phyloP scores from a whole-genome alignment of 2,113 vertebrate species.

The Ailurus styani region DNA sequence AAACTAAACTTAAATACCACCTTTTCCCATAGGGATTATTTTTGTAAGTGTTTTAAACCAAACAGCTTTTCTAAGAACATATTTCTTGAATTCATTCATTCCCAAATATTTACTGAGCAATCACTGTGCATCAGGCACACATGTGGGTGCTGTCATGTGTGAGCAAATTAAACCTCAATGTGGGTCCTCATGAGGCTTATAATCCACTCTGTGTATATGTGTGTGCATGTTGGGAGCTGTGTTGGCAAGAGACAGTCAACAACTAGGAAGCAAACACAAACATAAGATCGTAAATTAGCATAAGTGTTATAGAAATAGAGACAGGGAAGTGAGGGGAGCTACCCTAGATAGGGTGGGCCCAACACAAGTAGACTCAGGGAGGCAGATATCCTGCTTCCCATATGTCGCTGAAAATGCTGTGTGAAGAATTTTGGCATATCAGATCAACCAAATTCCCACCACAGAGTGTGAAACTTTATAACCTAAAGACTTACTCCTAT shows the following conservation, averaged over 20 bases:
- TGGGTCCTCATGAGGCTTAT: too few relatives aligned
- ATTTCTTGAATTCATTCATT: neutral
- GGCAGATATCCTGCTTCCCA: neutral
- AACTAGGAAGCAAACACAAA: neutral
- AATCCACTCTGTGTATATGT: neutral
- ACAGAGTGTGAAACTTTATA: neutral
- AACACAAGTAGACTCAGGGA: neutral
- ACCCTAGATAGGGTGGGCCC: neutral
- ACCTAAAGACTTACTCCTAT: neutral
- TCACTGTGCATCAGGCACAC: neutral
- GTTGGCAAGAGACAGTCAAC: neutral
- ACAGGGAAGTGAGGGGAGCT: neutral
- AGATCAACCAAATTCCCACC: neutral
- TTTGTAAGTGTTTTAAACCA: neutral
- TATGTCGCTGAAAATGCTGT: neutral
- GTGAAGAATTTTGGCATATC: neutral
- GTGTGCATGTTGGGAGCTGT: neutral
- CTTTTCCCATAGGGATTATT: neutral
- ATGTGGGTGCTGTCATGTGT: neutral
- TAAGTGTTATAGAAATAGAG: neutral
- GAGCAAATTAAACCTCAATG: neutral
- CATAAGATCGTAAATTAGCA: neutral
- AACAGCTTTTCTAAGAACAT: neutral
- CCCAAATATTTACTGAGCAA: neutral
- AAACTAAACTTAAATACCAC: neutral